Conservation (phyloP, 2,797 vertebrate species). For the Vespertilio murinus region DNA sequence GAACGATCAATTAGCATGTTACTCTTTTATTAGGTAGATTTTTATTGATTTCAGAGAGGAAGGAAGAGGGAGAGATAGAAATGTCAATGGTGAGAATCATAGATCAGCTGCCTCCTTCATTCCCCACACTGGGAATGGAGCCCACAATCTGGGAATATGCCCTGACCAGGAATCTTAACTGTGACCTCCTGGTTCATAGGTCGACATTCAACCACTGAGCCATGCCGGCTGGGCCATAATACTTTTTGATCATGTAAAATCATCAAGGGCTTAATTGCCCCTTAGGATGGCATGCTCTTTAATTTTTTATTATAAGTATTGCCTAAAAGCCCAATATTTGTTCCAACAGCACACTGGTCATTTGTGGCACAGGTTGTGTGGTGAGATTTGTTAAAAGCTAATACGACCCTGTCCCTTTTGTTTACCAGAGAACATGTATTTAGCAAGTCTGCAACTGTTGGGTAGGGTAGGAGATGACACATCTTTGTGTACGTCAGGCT, state of each 20-base stretch:
- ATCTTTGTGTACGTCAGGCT: constrained; percentile 86
- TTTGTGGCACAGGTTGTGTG: background rate
- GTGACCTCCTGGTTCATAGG: no score
- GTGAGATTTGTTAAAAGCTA: background rate
- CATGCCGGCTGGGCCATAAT: no score
- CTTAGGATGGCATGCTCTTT: background rate
- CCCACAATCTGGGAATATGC: no score
- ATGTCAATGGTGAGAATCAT: no score
- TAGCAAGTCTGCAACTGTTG: background rate
- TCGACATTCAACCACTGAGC: no score
- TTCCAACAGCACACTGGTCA: background rate
- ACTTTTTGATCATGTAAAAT: background rate
- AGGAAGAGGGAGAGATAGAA: no score
- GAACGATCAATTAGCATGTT: no score
- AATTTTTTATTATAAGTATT: background rate
- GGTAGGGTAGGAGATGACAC: background rate
- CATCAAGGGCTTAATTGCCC: background rate
- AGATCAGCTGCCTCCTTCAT: no score
- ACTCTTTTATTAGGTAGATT: no score
- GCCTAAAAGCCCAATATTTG: background rate
- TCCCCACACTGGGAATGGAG: no score
- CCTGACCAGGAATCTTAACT: no score
- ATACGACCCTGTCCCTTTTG: background rate
- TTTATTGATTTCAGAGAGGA: no score
- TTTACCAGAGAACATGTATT: background rate